A percentile compares a stretch with the other conserved stretches of the same genome.
These are phyloP conservation scores for Vanacampus margaritifer DNA, from an alignment of 2,113 vertebrate species.

Conservation along the genomic window DNA sequence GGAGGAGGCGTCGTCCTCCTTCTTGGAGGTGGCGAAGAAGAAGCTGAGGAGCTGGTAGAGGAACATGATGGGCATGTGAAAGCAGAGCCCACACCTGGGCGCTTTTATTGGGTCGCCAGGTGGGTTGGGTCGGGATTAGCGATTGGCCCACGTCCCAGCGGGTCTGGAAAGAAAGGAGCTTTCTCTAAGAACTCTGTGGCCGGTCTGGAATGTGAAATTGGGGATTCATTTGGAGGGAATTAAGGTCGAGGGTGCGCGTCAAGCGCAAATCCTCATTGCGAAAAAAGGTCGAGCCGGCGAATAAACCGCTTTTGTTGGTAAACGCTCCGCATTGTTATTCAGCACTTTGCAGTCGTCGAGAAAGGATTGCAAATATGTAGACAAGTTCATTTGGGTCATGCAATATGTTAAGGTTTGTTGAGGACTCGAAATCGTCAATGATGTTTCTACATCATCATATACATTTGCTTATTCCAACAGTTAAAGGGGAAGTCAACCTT, in stretches of 20 bases:
- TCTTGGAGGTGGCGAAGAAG: conserved; percentile 47
- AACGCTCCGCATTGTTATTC: conserved; percentile 37
- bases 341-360: conserved; percentile 22
- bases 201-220: conserved; percentile 34
- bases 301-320: conserved; percentile 32
- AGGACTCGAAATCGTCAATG: too few species aligned
- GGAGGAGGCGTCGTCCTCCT: conserved; percentile 27
- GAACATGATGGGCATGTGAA: conserved; percentile 51
- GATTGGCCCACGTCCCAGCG: conserved; percentile 36
- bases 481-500: too few species aligned
- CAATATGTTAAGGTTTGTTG: too few species aligned
- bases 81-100: background rate
- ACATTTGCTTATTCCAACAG: too few species aligned
- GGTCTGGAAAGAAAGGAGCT: conserved; percentile 50
- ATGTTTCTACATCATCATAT: too few species aligned
- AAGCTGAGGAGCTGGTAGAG: conserved; percentile 58
- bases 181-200: conserved; percentile 45
- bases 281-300: conserved; percentile 19
- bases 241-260: conserved; percentile 23
- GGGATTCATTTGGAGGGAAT: conserved; percentile 27
- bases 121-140: conserved; percentile 52
- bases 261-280: conserved; percentile 27
- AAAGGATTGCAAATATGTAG: too few species aligned
- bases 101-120: conserved; percentile 38
- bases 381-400: too few species aligned